Conservation (phyloP, 1,140 invertebrate genomes). For the Ceratitis capitata region DNA sequence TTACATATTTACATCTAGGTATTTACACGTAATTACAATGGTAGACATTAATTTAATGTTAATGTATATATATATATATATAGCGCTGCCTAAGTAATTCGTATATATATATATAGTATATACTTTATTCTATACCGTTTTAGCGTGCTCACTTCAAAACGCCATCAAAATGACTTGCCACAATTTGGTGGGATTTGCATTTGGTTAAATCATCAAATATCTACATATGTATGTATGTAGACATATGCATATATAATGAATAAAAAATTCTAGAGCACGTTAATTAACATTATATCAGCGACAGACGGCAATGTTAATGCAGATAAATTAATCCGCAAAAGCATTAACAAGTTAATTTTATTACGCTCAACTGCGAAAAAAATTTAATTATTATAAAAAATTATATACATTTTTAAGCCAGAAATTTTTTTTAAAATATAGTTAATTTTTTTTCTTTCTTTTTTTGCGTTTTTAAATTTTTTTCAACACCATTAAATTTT, state of each 20-base stretch:
- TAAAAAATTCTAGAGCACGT: too few species aligned
- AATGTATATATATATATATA: not conserved
- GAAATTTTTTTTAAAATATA: not conserved
- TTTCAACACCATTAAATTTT: not conserved
- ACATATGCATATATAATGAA: too few species aligned
- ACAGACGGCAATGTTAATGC: too few species aligned
- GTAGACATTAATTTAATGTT: too few species aligned
- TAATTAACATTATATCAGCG: too few species aligned
- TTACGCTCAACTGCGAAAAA: not conserved
- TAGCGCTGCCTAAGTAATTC: too few species aligned
- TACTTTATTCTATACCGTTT: not conserved
- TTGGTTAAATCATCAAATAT: not conserved
- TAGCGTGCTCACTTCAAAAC: not conserved
- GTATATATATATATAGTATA: not conserved
- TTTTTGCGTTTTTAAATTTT: not conserved
- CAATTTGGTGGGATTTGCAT: not conserved
- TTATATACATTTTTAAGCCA: not conserved
- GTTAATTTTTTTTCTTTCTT: not conserved
- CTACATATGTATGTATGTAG: not conserved
- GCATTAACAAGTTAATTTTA: not conserved
- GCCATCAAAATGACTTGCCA: not conserved
- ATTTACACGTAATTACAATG: not conserved
- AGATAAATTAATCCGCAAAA: too few species aligned
- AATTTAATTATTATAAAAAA: not conserved
- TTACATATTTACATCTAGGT: not conserved